phyloP scores from a whole-genome alignment of 92 coral and sea anemone species.

The Phenganax stokvisi region DNA sequence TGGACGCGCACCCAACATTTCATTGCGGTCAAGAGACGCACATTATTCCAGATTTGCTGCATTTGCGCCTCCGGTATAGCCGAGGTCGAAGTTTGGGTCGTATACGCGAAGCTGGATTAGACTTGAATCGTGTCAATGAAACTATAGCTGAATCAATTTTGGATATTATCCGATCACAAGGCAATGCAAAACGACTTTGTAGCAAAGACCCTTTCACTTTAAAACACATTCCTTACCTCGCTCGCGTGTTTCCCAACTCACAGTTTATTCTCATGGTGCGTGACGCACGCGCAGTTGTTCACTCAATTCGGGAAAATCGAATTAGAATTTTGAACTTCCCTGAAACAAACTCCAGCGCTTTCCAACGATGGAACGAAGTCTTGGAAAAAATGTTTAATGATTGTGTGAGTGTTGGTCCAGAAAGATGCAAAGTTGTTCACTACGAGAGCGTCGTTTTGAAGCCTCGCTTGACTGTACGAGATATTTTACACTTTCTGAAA shows the following conservation, averaged over 20 bases:
- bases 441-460: constrained; percentile 80
- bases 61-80: constrained; percentile 52
- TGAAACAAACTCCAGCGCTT: constrained; percentile 49
- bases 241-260: constrained; percentile 73
- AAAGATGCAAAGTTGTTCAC: constrained; percentile 60
- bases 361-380: constrained; percentile 64
- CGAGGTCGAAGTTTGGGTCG: constrained; percentile 48
- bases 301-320: constrained; percentile 64
- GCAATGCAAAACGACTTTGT: constrained; percentile 60
- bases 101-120: constrained; percentile 75
- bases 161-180: constrained; percentile 67
- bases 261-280: constrained; percentile 83
- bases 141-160: constrained; percentile 72
- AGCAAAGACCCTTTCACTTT: constrained; percentile 85
- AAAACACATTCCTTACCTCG: constrained; percentile 70
- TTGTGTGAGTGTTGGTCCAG: constrained; percentile 55
- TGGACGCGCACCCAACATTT: constrained; percentile 85
- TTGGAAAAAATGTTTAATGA: constrained; percentile 57
- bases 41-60: constrained; percentile 73
- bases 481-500: constrained; percentile 57
- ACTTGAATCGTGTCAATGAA: constrained; percentile 55
- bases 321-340: constrained; percentile 61
- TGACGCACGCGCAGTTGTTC: constrained; percentile 86
- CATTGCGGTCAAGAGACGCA: constrained; percentile 97
- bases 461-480: constrained; percentile 56